phyloP scores from a whole-genome alignment of 2,888 invertebrate species.

The Orthonevra nobilis region DNA sequence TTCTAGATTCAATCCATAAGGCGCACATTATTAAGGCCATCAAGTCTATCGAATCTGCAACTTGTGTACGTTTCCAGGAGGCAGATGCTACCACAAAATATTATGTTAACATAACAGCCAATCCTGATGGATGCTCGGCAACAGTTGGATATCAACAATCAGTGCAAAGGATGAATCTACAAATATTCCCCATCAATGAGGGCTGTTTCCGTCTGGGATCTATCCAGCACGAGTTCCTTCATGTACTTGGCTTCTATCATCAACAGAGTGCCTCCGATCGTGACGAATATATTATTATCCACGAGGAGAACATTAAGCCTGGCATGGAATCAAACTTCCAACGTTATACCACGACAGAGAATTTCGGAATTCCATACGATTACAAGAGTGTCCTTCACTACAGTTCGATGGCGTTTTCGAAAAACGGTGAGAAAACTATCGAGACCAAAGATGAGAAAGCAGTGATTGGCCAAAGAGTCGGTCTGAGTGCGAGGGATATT shows the following conservation, averaged over 20 bases:
- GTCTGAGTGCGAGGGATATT: conserved; percentile 75
- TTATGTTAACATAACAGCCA: conserved; percentile 74
- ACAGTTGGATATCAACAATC: conserved; percentile 83
- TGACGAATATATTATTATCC: conserved; percentile 85
- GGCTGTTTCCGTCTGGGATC: conserved; percentile 81
- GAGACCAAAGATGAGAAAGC: conserved; percentile 79
- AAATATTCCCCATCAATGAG: too few species aligned
- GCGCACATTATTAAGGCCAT: conserved; percentile 85
- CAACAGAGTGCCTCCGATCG: conserved; percentile 89
- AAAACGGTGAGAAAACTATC: conserved; percentile 86
- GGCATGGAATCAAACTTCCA: conserved; percentile 85
- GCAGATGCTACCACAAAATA: conserved; percentile 79
- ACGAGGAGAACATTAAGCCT: conserved; percentile 78
- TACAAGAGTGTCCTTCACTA: conserved; percentile 91
- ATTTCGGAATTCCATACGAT: conserved; percentile 86
- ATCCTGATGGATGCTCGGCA: conserved; percentile 84
- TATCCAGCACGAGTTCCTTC: conserved; percentile 88
- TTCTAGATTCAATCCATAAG: conserved; percentile 80
- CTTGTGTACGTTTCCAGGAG: conserved; percentile 87
- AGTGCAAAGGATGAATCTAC: too few species aligned
- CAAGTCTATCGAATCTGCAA: conserved; percentile 85
- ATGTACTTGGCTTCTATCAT: conserved; percentile 89
- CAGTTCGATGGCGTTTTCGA: conserved; percentile 86
- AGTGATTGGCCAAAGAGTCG: conserved; percentile 77
- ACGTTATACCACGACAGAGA: conserved; percentile 75